Evolutionary conservation across 2,888 invertebrate genomes (phyloP).

Genomic region (Nymphalis polychloros): DNA sequence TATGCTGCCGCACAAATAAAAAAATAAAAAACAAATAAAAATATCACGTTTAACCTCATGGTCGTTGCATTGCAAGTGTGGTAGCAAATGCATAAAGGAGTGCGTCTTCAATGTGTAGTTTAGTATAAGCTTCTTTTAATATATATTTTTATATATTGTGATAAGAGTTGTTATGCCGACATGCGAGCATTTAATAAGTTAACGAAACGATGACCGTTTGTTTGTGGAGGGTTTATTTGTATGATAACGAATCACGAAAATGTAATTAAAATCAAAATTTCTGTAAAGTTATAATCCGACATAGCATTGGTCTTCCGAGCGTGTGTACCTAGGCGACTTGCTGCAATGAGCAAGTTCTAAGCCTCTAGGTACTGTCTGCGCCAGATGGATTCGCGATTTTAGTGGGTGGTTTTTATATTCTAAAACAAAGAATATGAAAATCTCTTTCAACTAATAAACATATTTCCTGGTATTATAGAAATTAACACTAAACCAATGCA

Average conservation of each 20-base stretch:
- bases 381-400: conserved; percentile 65
- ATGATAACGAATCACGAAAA: conserved; percentile 7
- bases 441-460: conserved; percentile 73
- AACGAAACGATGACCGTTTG: conserved; percentile 54
- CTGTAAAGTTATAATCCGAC: conserved; percentile 3
- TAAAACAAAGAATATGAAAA: conserved; percentile 66
- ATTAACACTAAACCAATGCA: conserved; percentile 41
- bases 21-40: conserved; percentile 56
- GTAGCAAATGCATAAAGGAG: conserved; percentile 77
- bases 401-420: conserved; percentile 79
- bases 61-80: conserved; percentile 66
- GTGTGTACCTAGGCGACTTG: conserved; percentile 77
- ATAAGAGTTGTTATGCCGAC: conserved; percentile 80
- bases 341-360: conserved; percentile 75
- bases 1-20: conserved; percentile 79
- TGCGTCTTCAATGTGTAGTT: conserved; percentile 78
- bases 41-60: conserved; percentile 62
- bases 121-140: conserved; percentile 79
- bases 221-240: conserved; percentile 7
- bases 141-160: conserved; percentile 82
- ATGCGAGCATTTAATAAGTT: conserved; percentile 79
- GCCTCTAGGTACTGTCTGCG: conserved; percentile 68
- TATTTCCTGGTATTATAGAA: conserved; percentile 50
- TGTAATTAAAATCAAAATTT: conserved; percentile 3
- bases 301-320: conserved; percentile 44